Percentiles rank a stretch among this genome's conserved stretches.
phyloP scores from a whole-genome alignment of 2,888 invertebrate species.

The Panorpa germanica region DNA sequence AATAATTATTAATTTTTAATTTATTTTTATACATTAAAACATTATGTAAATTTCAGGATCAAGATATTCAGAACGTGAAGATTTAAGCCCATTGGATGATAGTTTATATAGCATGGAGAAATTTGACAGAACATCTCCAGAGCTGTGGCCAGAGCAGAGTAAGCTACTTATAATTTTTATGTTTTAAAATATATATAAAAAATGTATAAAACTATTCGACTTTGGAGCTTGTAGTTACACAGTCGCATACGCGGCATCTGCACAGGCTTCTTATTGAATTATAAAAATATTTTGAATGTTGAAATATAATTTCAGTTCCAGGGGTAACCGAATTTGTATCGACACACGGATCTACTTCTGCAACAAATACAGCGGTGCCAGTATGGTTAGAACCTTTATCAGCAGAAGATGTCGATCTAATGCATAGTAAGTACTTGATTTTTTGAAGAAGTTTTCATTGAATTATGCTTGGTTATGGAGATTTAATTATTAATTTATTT shows the following conservation, averaged over 20 bases:
- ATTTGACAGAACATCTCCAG: conserved; percentile 85
- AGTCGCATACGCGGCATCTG: neutral
- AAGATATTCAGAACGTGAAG: no score
- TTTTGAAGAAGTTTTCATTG: conserved; percentile 8
- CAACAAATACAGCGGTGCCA: conserved; percentile 29
- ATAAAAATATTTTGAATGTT: conserved; percentile 9
- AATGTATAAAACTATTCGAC: no score
- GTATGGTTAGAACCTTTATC: conserved; percentile 52
- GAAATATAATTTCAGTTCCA: conserved; percentile 53
- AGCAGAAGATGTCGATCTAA: conserved; percentile 50
- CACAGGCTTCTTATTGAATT: conserved; percentile 9
- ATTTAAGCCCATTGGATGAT: no score
- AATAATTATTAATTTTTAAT: no score
- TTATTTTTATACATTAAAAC: no score
- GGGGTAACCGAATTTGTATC: conserved; percentile 73
- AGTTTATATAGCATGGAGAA: conserved; percentile 77
- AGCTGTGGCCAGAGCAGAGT: conserved; percentile 94
- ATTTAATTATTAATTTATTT: neutral
- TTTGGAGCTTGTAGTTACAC: conserved; percentile 4
- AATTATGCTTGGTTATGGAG: conserved; percentile 7
- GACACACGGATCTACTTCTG: conserved; percentile 34
- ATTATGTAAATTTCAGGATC: no score
- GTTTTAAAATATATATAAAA: no score
- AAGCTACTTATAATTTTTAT: no score
- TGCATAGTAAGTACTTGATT: conserved; percentile 46